Evolutionary conservation across 2,888 invertebrate genomes (phyloP).

Genomic region (Diploptera punctata): DNA sequence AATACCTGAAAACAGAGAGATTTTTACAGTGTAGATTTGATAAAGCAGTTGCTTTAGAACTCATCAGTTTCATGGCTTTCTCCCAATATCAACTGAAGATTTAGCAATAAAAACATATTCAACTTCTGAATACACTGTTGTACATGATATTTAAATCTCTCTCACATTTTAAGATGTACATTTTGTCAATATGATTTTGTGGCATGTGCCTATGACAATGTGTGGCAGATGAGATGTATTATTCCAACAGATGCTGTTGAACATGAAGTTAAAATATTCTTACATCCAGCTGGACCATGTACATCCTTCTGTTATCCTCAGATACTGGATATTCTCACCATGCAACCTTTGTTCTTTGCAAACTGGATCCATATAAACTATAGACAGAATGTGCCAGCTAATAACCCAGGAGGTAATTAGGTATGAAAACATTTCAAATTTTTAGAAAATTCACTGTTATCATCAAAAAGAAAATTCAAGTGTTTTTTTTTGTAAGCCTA

Average conservation of each 20-base stretch:
- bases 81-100: slow-evolving; percentile 6
- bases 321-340: neutral
- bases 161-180: too few species aligned
- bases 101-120: neutral
- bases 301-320: neutral
- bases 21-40: neutral
- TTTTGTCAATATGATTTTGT: neutral
- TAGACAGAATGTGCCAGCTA: neutral
- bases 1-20: too few species aligned
- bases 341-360: neutral
- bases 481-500: too few species aligned
- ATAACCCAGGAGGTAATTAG: neutral
- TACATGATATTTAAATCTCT: neutral
- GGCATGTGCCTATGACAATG: too few species aligned
- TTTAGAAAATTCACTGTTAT: too few species aligned
- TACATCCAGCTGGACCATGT: neutral
- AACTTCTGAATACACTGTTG: neutral
- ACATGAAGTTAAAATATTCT: slow-evolving; percentile 5
- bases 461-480: too few species aligned
- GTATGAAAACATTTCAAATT: too few species aligned
- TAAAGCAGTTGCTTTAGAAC: neutral
- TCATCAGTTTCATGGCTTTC: neutral
- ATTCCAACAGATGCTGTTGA: neutral
- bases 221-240: slow-evolving; percentile 7
- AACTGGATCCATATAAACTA: neutral